Evolutionary conservation across 2,888 invertebrate species (phyloP).

Genomic region (Unio delphinus): DNA sequence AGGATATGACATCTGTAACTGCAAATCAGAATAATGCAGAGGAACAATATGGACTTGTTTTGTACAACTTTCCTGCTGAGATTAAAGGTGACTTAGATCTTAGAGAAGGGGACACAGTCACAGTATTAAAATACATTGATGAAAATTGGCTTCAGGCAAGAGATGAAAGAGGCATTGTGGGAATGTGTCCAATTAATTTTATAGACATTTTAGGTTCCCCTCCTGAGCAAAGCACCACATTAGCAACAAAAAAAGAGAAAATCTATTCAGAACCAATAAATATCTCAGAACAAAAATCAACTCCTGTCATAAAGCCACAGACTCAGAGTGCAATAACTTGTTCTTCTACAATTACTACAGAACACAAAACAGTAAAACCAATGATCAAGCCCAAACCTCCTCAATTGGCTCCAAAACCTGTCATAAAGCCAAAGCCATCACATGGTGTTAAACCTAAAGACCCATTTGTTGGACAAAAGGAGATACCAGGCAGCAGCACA

Average conservation of each 20-base stretch:
- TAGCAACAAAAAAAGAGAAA: not conserved
- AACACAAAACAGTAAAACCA: constrained; percentile 12
- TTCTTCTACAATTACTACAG: not conserved
- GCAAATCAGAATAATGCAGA: constrained; percentile 2
- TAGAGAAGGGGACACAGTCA: constrained; percentile 71
- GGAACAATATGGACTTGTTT: constrained; percentile 66
- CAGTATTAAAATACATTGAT: constrained; percentile 65
- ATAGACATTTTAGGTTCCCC: constrained; percentile 58
- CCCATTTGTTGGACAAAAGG: constrained; percentile 1
- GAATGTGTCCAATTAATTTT: constrained; percentile 69
- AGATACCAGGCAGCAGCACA: constrained; percentile 1
- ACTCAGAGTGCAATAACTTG: not conserved
- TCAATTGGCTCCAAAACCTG: constrained; percentile 57
- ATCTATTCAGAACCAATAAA: constrained; percentile 5
- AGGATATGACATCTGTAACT: not conserved
- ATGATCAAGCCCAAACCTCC: constrained; percentile 39
- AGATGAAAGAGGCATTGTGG: constrained; percentile 66
- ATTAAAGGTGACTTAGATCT: constrained; percentile 67
- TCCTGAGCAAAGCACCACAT: constrained; percentile 9
- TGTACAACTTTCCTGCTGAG: constrained; percentile 68
- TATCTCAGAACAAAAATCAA: not conserved
- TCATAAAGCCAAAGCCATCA: constrained; percentile 49
- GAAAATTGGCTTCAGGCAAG: constrained; percentile 70
- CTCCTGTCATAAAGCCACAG: not conserved
- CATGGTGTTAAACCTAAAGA: constrained; percentile 43